Conservation (phyloP, 2,888 invertebrate genomes). For the Osmoderma eremita region DNA sequence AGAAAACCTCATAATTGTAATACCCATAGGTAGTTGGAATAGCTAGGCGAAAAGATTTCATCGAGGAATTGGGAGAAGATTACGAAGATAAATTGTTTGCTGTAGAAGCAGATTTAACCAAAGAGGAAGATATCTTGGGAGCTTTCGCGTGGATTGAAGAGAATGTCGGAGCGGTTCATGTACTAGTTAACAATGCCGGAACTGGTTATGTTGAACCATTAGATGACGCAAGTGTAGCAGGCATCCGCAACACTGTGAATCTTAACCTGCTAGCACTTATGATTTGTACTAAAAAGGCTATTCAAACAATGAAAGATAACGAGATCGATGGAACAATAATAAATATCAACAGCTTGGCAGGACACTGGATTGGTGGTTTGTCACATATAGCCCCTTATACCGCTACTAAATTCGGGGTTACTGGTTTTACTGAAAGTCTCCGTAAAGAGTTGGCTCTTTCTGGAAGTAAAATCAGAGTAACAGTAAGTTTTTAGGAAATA, state of each 20-base stretch:
- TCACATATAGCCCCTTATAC: constrained; percentile 23
- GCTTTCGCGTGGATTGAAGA: constrained; percentile 40
- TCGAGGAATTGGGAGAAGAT: constrained; percentile 29
- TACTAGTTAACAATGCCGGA: constrained; percentile 44
- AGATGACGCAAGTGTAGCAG: constrained; percentile 1
- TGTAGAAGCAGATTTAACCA: constrained; percentile 36
- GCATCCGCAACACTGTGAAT: not conserved
- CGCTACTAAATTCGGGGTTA: constrained; percentile 30
- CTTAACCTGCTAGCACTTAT: constrained; percentile 29
- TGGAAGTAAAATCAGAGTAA: constrained; percentile 36
- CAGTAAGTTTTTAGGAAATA: no score
- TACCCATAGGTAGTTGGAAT: constrained; percentile 20
- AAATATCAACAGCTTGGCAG: constrained; percentile 36
- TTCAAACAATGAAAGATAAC: constrained; percentile 37
- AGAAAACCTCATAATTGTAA: no score
- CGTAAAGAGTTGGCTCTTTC: constrained; percentile 18
- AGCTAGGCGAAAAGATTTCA: constrained; percentile 14
- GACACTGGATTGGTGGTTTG: not conserved
- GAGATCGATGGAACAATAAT: constrained; percentile 34
- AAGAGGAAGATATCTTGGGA: constrained; percentile 39
- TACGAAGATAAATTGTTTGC: constrained; percentile 42
- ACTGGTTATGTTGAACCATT: not conserved
- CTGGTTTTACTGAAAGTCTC: constrained; percentile 24
- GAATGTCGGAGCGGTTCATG: constrained; percentile 40
- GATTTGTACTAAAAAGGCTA: constrained; percentile 23